phyloP scores from a whole-genome alignment of 37 sponge, comb jelly and placozoan species.

The Diacarnus erythraeanus region DNA sequence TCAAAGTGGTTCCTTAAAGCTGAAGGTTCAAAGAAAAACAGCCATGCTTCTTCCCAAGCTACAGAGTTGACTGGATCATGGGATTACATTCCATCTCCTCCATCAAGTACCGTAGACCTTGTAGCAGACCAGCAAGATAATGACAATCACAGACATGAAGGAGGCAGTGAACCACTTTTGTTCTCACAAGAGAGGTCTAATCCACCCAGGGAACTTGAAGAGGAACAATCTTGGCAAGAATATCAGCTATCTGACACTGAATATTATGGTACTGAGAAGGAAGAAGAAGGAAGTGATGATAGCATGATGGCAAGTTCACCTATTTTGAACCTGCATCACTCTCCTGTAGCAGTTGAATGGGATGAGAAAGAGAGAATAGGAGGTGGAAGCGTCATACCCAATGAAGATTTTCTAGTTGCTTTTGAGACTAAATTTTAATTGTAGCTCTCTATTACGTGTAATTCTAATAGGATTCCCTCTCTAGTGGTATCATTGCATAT shows the following conservation, averaged over 20 bases:
- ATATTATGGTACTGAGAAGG: background rate
- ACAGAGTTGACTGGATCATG: background rate
- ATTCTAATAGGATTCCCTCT: too few relatives aligned
- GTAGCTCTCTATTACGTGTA: too few relatives aligned
- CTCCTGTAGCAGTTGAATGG: background rate
- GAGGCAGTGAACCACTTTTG: background rate
- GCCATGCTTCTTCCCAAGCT: background rate
- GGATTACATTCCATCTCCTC: background rate
- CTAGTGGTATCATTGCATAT: too few relatives aligned
- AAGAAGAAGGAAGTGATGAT: conserved; percentile 19
- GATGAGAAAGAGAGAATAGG: background rate
- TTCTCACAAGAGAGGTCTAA: background rate
- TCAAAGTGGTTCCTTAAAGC: background rate
- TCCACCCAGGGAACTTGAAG: background rate
- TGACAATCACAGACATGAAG: background rate
- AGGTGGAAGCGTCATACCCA: background rate
- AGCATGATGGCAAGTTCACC: background rate
- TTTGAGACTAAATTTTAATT: conserved; percentile 2
- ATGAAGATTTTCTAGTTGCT: conserved; percentile 8
- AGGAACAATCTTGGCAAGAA: background rate
- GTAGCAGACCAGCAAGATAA: conserved; percentile 6
- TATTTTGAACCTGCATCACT: background rate
- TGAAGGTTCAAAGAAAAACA: background rate
- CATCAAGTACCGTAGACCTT: background rate
- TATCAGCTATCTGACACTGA: background rate